Evolutionary conservation across 2,113 vertebrate genomes (phyloP), one percentile per base, ranked within the genome.

Genomic region (Chlorodrepanis virens): DNA sequence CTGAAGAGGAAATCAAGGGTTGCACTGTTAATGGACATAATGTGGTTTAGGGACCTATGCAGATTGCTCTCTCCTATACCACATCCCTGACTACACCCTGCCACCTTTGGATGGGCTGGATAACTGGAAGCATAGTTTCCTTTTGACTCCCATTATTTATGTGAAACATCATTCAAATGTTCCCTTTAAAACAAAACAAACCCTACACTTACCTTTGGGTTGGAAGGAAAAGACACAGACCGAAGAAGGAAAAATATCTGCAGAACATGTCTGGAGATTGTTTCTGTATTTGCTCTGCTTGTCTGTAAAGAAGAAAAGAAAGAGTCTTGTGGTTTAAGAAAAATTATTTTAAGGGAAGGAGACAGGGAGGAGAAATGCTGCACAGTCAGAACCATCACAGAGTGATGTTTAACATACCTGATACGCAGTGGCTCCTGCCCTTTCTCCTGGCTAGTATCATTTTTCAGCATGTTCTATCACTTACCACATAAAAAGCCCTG

Each of bases 161-260:
- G 24, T 54, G 44, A 70, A 54, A 37, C 5, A 9, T 12, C 64
- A 49, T 75, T 83, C 54, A 94, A 49, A 35, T 6, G 1, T 68
- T 76, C 37, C 12, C 45, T 40, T 35, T 75, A 68, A 75, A 83
- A 35, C 23, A 74, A 79, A 87, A 68, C 17, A 72, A 91, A 42
- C 1, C 2, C 21, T 81, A 28, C 0, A 7, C 96, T 97, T 94
- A 98, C 98, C 97, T 97, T 63, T 93, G 93, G 23, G 57, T 53
- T 33, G 95, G 83, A 95, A 98, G 83, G 82, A 95, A 89, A 91
- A 98, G 90, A 53, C 92, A 98, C 25, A 96, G 1, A 59, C 95
- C 4, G 24, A 93, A 59, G 92, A 97, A 75, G 54, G 37, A 93
- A 77, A 96, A 83, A 77, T 93, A 83, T 27, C 68, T 67, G 86